A percentile compares a stretch with the other conserved stretches of the same genome.
phyloP scores from a whole-genome alignment of 2,113 vertebrate genomes.

The Clarias batrachus region DNA sequence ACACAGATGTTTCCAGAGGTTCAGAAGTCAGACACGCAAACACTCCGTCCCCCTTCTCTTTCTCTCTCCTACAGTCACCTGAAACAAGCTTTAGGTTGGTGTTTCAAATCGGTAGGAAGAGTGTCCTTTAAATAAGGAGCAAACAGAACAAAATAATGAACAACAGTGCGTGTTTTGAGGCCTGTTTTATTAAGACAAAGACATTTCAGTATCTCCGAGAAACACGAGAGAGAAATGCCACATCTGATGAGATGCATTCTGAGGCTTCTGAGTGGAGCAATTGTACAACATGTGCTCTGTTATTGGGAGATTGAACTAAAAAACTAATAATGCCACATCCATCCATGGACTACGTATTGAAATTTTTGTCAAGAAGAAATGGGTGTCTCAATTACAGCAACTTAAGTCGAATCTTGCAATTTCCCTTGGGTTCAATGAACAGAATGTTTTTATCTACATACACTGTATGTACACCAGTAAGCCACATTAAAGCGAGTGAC shows the following conservation, averaged over 20 bases:
- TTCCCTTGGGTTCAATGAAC: neutral
- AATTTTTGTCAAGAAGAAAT: neutral
- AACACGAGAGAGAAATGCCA: neutral
- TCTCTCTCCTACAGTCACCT: neutral
- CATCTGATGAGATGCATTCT: neutral
- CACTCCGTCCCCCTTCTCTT: neutral
- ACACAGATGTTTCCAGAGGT: constrained; percentile 8
- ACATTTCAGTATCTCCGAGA: neutral
- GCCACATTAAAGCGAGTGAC: too few species aligned
- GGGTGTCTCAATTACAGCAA: neutral
- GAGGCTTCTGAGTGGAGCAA: neutral
- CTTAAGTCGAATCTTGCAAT: neutral
- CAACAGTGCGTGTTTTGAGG: neutral
- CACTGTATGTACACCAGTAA: too few species aligned
- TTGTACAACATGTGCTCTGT: neutral
- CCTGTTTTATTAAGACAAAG: neutral
- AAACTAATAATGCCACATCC: neutral
- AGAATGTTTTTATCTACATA: too few species aligned
- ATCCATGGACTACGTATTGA: neutral
- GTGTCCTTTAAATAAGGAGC: neutral
- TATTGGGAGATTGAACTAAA: neutral
- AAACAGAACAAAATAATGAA: neutral
- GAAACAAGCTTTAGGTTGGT: neutral
- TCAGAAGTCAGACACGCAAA: neutral
- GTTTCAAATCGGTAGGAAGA: neutral